Evolutionary conservation across 2,888 invertebrate species (phyloP), one percentile per base, ranked within the genome.

Genomic region (Melitaea athalia): DNA sequence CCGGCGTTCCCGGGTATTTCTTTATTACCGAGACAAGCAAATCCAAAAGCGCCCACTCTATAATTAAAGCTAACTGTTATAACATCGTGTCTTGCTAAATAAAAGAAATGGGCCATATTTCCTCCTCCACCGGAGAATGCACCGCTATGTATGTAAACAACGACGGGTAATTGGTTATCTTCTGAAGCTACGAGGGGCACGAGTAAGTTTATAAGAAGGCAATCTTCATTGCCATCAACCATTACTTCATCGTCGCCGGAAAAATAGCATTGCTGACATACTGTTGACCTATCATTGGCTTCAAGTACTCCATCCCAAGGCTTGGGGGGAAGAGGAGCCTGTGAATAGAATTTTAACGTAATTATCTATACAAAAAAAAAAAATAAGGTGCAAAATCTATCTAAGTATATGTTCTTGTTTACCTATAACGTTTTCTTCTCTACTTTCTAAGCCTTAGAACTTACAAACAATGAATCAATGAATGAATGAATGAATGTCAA

Each of bases 1-100:
- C 96, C 98, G 72, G 97, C 95, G 84, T 98, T 98, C 0, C 98
- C 98, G 0, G 96, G 95, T 38, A 95, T 94, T 73, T 94, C 94
- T 75, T 91, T 85, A 47, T 89, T 93, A 3, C 94, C 94, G 60
- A 95, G 85, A 72, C 94, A 94, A 31, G 95, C 93, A 83, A 96
- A 96, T 15, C 95, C 96, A 75, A 95, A 93, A 8, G 96, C 94
- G 73, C 96, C 96, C 63, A 95, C 88, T 75, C 96, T 93, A 79
- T 96, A 96, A 79, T 95, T 95, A 43, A 95, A 93, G 33, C 94
- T 94, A 0, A 96, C 93, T 1, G 95, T 94, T 12, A 96, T 87
- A 10, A 96, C 82, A 15, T 95, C 95, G 82, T 95, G 95, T 59
- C 94, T 93, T 0, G 95, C 95, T 61, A 96, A 81, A 80, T 95